Percentiles rank a stretch among this genome's conserved stretches.
Evolutionary conservation across 2,797 vertebrate genomes (phyloP).

Genomic region (Astyanax mexicanus): DNA sequence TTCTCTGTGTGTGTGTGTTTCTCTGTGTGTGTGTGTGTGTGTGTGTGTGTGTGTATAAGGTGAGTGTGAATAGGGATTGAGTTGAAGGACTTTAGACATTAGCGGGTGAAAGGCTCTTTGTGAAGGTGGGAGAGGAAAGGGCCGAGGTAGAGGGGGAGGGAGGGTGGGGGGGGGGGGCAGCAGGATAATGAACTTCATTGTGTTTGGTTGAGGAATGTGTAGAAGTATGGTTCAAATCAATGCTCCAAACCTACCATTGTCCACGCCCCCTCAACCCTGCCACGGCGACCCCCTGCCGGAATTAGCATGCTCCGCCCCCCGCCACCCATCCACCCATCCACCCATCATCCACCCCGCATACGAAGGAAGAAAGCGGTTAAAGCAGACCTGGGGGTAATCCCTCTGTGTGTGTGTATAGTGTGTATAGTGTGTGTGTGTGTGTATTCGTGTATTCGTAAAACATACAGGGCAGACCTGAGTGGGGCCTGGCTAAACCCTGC

Average conservation of each 20-base stretch:
- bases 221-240: conserved; percentile 72
- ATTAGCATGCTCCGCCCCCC: conserved; percentile 66
- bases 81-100: conserved; percentile 50
- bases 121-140: conserved; percentile 39
- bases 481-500: conserved; percentile 38
- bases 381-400: conserved; percentile 84
- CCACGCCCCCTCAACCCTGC: conserved; percentile 59
- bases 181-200: conserved; percentile 68
- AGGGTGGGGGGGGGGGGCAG: conserved; percentile 38
- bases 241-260: conserved; percentile 67
- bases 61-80: conserved; percentile 49
- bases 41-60: conserved; percentile 42
- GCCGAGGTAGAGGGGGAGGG: conserved; percentile 42
- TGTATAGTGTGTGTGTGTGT: too few species aligned
- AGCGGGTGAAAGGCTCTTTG: conserved; percentile 60
- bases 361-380: conserved; percentile 88
- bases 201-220: conserved; percentile 64
- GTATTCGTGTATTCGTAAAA: conserved; percentile 28
- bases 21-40: neutral
- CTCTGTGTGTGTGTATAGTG: conserved; percentile 50
- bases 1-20: neutral
- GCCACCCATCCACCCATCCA: too few species aligned
- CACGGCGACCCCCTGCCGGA: conserved; percentile 59
- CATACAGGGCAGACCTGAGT: conserved; percentile 39
- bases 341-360: conserved; percentile 76